Base-by-base conservation (phyloP, 2,888 invertebrate species). In the Cylindroiulus punctatus region DNA sequence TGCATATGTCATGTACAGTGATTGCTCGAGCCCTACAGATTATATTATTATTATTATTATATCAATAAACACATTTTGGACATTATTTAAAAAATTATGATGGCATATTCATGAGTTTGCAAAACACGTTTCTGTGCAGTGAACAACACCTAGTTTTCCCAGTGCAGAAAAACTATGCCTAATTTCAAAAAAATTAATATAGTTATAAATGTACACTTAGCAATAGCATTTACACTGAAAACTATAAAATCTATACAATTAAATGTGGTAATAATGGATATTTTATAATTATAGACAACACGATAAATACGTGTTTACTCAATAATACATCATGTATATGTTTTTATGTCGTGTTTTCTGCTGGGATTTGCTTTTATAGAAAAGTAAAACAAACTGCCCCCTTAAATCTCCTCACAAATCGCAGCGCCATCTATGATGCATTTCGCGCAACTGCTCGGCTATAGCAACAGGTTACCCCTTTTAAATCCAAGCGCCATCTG, bases 251-350 rank as follows among this genome's bases (percentile, higher is more conserved):
- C 57, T 57, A 22, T 57, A 57, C 22, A 57, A 57, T n/a, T 57
- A 40, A 4, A 57, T 57, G 22, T 57, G 22, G 22, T n/a, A 8
- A 22, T 57, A 7, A 22, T 8, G 19, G 8, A n/a, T 57, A 57
- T 57, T 22, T 57, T 22, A 22, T 57, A 22, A 57, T 22, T n/a
- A 22, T 0, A 22, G 22, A 57, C 7, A 57, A n/a, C 57, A 57
- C 57, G 57, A 57, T 57, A 57, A 57, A 57, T 57, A 57, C 57
- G 57, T 57, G 57, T 19, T 57, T 57, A 57, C 57, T 57, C 5
- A 57, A 22, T 22, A 57, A 57, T 57, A 57, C 57, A 22, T 57
- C 5, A 57, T 57, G 57, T 57, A 57, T 57, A 57, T 22, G 7
- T 57, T 40, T 4, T 57, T 57, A 22, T 57, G 22, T 57, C 22